Conservation (phyloP, 1,140 invertebrate genomes). For the Arion vulgaris region DNA sequence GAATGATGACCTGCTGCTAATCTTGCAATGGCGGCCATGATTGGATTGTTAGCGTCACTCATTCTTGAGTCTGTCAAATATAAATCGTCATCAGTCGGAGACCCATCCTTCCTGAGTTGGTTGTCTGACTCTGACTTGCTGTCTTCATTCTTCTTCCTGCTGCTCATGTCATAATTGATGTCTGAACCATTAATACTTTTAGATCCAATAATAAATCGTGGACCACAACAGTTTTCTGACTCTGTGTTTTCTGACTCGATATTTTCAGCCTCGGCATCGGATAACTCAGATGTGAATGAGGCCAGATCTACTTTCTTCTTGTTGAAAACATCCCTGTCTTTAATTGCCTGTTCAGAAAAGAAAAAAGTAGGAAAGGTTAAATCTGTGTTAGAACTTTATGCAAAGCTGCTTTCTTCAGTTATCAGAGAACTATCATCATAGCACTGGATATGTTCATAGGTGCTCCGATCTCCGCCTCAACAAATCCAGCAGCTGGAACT, state of each 20-base stretch:
- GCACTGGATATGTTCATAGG: too few species aligned
- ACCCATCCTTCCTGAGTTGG: not conserved
- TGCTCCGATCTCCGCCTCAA: too few species aligned
- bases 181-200: not conserved
- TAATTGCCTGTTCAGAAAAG: conserved; percentile 4
- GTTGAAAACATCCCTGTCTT: conserved; percentile 30
- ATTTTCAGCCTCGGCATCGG: not conserved
- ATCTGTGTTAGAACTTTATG: too few species aligned
- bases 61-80: conserved; percentile 3
- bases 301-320: conserved; percentile 4
- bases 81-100: conserved; percentile 27
- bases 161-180: not conserved
- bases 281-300: not conserved
- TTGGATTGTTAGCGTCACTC: conserved; percentile 20
- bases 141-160: not conserved
- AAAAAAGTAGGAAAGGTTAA: not conserved
- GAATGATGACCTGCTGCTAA: conserved; percentile 6
- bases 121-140: not conserved
- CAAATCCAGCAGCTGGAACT: too few species aligned
- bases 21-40: conserved; percentile 35
- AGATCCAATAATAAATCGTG: not conserved
- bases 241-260: not conserved
- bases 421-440: too few species aligned
- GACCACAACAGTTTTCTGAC: not conserved
- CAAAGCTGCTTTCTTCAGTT: too few species aligned